phyloP scores from a whole-genome alignment of 30 jellyfish, hydroid and myxozoan genomes.

The Mastigias papua region DNA sequence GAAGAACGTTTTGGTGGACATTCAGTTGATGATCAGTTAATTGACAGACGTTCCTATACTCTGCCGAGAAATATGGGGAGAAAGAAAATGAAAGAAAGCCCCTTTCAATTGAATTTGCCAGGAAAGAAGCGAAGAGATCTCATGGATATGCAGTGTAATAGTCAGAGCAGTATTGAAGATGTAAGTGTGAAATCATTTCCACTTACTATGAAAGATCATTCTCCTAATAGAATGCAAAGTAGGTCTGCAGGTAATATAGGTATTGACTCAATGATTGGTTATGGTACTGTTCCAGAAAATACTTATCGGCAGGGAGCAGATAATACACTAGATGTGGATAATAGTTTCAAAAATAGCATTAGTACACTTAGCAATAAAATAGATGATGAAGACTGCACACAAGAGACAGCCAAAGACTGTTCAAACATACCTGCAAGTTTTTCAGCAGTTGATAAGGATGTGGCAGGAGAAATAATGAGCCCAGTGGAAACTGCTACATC shows the following conservation, averaged over 20 bases:
- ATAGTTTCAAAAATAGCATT: background rate
- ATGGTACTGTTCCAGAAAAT: constrained; percentile 1
- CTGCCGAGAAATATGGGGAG: constrained; percentile 86
- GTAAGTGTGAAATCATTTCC: constrained; percentile 31
- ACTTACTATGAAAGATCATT: constrained; percentile 45
- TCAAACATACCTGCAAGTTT: constrained; percentile 14
- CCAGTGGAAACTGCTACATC: constrained; percentile 2
- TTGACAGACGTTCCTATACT: constrained; percentile 72
- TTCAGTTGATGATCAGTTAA: constrained; percentile 35
- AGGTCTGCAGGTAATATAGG: constrained; percentile 81
- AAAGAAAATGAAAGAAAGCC: constrained; percentile 76
- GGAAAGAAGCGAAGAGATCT: constrained; percentile 47
- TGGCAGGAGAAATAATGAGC: background rate
- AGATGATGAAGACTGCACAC: background rate
- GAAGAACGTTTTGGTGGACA: constrained; percentile 62
- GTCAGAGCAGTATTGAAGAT: constrained; percentile 66
- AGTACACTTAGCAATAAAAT: background rate
- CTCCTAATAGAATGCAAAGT: constrained; percentile 69
- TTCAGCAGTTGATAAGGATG: background rate
- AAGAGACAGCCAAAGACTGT: constrained; percentile 1
- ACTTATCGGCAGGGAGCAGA: constrained; percentile 1
- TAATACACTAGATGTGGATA: background rate
- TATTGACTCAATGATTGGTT: constrained; percentile 1
- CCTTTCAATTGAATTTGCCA: constrained; percentile 68
- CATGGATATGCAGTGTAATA: constrained; percentile 54